Percentiles rank a stretch among this genome's conserved stretches.
phyloP scores from a whole-genome alignment of 2,797 vertebrate species.

The Meda fulgida region DNA sequence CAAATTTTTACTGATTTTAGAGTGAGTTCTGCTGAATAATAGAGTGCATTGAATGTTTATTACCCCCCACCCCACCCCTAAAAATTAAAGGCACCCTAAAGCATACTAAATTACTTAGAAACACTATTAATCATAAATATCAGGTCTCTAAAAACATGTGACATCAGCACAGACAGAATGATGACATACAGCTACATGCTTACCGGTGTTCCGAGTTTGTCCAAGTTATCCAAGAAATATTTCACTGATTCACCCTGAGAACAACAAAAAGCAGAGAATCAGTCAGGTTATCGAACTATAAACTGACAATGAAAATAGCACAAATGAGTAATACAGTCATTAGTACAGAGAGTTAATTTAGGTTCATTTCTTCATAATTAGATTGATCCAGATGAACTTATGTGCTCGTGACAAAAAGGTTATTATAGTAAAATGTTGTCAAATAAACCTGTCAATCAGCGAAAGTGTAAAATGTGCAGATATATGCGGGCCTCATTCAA shows the following conservation, averaged over 20 bases:
- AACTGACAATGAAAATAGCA: not conserved
- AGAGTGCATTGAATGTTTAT: not conserved
- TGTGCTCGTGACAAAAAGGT: not conserved
- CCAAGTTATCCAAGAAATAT: constrained; percentile 99
- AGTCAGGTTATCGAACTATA: not conserved
- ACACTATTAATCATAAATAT: not conserved
- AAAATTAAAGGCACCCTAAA: not conserved
- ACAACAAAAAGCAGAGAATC: constrained; percentile 32
- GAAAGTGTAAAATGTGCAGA: not conserved
- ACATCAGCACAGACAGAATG: not conserved
- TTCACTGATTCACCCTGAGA: constrained; percentile 94
- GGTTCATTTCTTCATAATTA: not conserved
- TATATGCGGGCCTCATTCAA: not conserved
- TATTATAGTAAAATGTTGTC: not conserved
- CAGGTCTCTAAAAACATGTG: not conserved
- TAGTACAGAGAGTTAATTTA: not conserved
- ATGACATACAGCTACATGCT: constrained; percentile 68
- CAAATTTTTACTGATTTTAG: not conserved
- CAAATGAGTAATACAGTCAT: not conserved
- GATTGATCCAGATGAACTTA: not conserved
- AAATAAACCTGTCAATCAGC: not conserved
- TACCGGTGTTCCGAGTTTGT: constrained; percentile 92
- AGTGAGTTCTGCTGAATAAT: too few relatives aligned
- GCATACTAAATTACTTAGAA: not conserved
- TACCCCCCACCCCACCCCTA: too few relatives aligned